A percentile compares a stretch with the other conserved stretches of the same genome.
Evolutionary conservation across 2,888 invertebrate species (phyloP).

Genomic region (Seira ritae): DNA sequence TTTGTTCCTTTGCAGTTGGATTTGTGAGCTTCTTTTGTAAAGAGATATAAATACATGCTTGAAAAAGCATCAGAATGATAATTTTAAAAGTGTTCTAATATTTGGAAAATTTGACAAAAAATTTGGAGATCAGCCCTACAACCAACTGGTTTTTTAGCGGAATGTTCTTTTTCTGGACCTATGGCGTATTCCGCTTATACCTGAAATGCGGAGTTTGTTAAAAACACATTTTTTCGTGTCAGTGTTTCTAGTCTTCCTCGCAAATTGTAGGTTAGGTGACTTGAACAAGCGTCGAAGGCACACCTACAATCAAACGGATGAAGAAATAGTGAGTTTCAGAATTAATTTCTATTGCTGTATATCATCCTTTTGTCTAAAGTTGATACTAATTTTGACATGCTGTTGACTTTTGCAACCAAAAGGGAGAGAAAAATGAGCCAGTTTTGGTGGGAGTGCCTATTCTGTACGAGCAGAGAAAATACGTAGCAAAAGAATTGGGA

Average conservation of each 20-base stretch:
- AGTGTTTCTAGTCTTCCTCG: constrained; percentile 26
- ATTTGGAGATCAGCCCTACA: constrained; percentile 9
- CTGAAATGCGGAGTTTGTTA: constrained; percentile 40
- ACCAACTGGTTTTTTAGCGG: no score
- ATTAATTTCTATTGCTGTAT: neutral
- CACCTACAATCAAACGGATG: constrained; percentile 1
- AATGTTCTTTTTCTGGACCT: no score
- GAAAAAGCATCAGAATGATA: no score
- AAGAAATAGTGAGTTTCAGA: constrained; percentile 33
- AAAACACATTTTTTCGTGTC: constrained; percentile 29
- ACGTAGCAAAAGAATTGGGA: constrained; percentile 46
- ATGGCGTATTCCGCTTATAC: no score
- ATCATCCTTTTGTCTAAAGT: no score
- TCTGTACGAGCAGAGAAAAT: constrained; percentile 46
- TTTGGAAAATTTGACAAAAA: constrained; percentile 3
- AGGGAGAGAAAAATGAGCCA: constrained; percentile 35
- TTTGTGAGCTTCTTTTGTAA: no score
- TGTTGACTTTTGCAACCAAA: no score
- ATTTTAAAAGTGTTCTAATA: no score
- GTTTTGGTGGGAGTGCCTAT: constrained; percentile 53
- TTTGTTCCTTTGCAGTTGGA: no score
- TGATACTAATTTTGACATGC: no score
- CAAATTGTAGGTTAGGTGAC: constrained; percentile 36
- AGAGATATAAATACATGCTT: no score
- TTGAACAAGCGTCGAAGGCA: constrained; percentile 26